phyloP scores from a whole-genome alignment of 2,888 invertebrate genomes.

The Caenorhabditis drosophilae region DNA sequence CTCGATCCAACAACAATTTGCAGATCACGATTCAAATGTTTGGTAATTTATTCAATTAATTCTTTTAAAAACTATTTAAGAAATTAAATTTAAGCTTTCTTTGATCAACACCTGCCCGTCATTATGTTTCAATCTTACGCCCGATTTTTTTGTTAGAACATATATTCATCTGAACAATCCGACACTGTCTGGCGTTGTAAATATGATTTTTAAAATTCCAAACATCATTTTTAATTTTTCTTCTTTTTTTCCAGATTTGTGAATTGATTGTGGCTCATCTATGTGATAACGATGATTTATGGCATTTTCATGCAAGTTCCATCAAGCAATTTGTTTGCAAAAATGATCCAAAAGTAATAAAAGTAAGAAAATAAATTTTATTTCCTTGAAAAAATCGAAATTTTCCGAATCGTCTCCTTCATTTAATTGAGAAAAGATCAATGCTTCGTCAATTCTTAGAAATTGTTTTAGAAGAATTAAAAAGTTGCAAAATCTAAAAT shows the following conservation, averaged over 20 bases:
- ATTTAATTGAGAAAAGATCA: conserved; percentile 3
- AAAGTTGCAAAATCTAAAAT: neutral
- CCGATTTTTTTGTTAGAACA: conserved; percentile 20
- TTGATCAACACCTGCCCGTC: conserved; percentile 22
- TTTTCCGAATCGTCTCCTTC: neutral
- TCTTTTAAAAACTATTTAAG: neutral
- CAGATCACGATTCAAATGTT: conserved; percentile 41
- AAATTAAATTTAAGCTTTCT: neutral
- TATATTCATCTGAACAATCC: conserved; percentile 25
- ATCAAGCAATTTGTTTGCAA: conserved; percentile 9
- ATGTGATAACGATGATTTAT: conserved; percentile 13
- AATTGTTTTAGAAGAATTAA: neutral
- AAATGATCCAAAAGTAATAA: neutral
- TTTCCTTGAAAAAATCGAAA: too few species aligned
- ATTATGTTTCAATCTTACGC: conserved; percentile 11
- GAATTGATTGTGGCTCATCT: conserved; percentile 30
- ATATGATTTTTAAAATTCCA: neutral
- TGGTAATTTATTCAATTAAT: conserved; percentile 13
- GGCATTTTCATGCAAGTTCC: conserved; percentile 20
- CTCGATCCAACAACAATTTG: conserved; percentile 27
- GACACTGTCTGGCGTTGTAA: conserved; percentile 26
- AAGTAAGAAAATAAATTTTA: too few species aligned
- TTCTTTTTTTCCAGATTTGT: conserved; percentile 10
- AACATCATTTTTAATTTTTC: neutral
- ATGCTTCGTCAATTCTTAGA: neutral